phyloP scores from a whole-genome alignment of 2,888 invertebrate genomes.

The Anodontia alba region DNA sequence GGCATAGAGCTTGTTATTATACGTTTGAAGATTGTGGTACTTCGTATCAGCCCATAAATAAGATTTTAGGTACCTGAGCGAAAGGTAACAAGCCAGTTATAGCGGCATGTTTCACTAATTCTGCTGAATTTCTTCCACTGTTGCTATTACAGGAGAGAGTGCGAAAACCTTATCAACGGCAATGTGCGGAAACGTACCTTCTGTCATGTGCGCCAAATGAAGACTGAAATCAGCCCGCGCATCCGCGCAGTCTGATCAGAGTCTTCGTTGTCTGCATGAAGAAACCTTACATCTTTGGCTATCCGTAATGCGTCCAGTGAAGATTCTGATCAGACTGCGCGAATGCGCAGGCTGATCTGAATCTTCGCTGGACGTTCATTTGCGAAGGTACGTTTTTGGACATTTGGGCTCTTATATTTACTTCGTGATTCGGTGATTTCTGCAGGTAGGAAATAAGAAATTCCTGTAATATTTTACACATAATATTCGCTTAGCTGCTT shows the following conservation, averaged over 20 bases:
- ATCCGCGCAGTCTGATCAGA: too few relatives aligned
- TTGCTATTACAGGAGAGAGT: background rate
- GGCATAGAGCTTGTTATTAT: slow-evolving; percentile 14
- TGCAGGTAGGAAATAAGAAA: background rate
- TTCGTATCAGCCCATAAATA: background rate
- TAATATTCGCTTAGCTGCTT: background rate
- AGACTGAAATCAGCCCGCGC: too few relatives aligned
- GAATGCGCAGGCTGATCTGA: too few relatives aligned
- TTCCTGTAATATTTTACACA: background rate
- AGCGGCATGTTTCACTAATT: background rate
- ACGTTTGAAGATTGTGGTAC: background rate
- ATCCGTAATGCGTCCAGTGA: too few relatives aligned
- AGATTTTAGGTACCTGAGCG: background rate
- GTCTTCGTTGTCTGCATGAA: too few relatives aligned
- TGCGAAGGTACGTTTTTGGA: too few relatives aligned
- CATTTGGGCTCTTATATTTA: too few relatives aligned
- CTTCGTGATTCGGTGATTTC: background rate
- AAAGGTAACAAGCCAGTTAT: background rate
- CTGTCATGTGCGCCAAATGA: too few relatives aligned
- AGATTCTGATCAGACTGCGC: too few relatives aligned
- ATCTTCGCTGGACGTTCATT: too few relatives aligned
- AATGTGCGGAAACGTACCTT: too few relatives aligned
- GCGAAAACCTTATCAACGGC: slow-evolving; percentile 15
- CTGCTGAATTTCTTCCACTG: background rate
- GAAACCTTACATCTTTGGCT: too few relatives aligned